Evolutionary conservation across 1,140 invertebrate species (phyloP).

Genomic region (Sweltsa coloradensis): DNA sequence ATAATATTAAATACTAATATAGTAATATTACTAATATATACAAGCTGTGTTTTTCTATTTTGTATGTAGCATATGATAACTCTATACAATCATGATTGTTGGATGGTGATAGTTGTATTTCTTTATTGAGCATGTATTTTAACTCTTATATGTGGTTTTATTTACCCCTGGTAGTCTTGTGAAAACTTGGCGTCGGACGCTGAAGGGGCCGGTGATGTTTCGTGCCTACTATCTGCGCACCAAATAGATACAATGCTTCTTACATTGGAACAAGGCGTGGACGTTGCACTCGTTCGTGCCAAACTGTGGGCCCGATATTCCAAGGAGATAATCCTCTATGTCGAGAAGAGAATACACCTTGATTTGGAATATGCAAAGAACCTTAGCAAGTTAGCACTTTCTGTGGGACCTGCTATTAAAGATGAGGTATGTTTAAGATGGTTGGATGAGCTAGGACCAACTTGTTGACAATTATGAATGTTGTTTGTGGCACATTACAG

Average conservation of each 20-base stretch:
- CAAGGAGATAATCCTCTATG: slow-evolving; percentile 38
- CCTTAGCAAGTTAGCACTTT: slow-evolving; percentile 35
- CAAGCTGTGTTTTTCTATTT: too few species aligned
- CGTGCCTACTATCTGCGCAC: slow-evolving; percentile 10
- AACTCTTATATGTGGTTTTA: too few species aligned
- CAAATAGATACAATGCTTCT: slow-evolving; percentile 25
- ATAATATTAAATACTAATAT: too few species aligned
- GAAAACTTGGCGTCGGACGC: slow-evolving; percentile 24
- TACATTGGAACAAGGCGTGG: slow-evolving; percentile 33
- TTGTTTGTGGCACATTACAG: too few species aligned
- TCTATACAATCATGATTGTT: too few species aligned
- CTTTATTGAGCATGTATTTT: too few species aligned
- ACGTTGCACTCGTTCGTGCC: slow-evolving; percentile 35
- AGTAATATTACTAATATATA: too few species aligned
- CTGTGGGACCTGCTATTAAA: slow-evolving; percentile 32
- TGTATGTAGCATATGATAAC: too few species aligned
- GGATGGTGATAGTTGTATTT: too few species aligned
- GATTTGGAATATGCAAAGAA: slow-evolving; percentile 39
- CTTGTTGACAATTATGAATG: too few species aligned
- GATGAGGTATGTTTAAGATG: slow-evolving; percentile 36
- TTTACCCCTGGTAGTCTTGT: slow-evolving; percentile 23
- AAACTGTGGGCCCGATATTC: slow-evolving; percentile 44
- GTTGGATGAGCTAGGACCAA: too few species aligned
- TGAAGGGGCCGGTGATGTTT: slow-evolving; percentile 13
- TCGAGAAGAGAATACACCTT: slow-evolving; percentile 37